Conservation (phyloP, 2,888 invertebrate species). For the Nebria brevicollis region DNA sequence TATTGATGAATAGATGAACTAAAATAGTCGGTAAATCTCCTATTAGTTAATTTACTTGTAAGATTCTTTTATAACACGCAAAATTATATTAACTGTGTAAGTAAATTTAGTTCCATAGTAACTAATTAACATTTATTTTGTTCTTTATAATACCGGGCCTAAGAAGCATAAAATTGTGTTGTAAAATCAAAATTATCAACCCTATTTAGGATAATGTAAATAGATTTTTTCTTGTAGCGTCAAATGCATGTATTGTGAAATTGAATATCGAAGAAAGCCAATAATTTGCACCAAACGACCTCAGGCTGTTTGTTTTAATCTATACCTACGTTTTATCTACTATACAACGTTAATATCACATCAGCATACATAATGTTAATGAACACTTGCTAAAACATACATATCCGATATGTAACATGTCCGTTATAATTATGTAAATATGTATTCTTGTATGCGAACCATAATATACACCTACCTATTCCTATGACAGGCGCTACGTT, state of each 20-base stretch:
- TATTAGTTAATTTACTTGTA: too few species aligned
- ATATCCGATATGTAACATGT: conserved; percentile 27
- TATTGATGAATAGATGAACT: too few species aligned
- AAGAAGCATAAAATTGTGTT: too few species aligned
- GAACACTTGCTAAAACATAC: conserved; percentile 41
- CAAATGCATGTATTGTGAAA: background rate
- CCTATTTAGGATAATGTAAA: too few species aligned
- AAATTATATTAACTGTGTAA: too few species aligned
- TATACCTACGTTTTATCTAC: conserved; percentile 31
- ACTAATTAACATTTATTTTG: too few species aligned
- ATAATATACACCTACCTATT: background rate
- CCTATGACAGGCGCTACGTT: background rate
- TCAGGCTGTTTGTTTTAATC: conserved; percentile 38
- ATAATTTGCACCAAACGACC: conserved; percentile 15
- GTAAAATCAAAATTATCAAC: too few species aligned
- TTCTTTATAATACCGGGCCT: too few species aligned
- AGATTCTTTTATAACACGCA: too few species aligned
- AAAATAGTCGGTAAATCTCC: too few species aligned
- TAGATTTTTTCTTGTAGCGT: too few species aligned
- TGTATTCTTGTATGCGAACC: conserved; percentile 2
- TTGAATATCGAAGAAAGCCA: background rate
- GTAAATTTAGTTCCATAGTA: too few species aligned
- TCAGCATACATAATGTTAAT: conserved; percentile 27
- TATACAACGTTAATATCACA: background rate
- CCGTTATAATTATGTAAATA: conserved; percentile 41